Conservation (phyloP, 2,113 vertebrate species). For the Mastomys coucha region DNA sequence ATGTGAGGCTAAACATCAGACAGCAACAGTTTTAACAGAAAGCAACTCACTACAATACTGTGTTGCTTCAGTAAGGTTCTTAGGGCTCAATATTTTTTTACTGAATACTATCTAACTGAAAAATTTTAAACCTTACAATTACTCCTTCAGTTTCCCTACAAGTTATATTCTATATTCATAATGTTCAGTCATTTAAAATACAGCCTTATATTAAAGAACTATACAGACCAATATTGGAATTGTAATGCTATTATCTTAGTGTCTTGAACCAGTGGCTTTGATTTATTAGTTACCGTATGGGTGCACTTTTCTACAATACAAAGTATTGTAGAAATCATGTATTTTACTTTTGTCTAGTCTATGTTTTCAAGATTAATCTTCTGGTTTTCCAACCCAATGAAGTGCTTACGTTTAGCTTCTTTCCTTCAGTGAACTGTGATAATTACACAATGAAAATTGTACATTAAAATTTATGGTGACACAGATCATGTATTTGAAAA, state of each 20-base stretch:
- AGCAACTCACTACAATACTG: neutral
- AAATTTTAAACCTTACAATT: neutral
- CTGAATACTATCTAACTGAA: neutral
- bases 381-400: neutral
- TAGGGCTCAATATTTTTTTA: neutral
- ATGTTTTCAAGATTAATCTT: neutral
- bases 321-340: neutral
- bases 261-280: neutral
- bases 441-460: neutral
- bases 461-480: neutral
- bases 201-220: neutral
- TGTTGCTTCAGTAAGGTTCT: neutral
- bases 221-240: neutral
- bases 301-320: neutral
- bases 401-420: neutral
- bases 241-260: neutral
- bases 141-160: neutral
- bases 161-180: neutral
- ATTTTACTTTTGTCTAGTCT: neutral
- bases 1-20: neutral
- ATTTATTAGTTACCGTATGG: neutral
- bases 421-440: neutral
- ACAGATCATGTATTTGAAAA: neutral
- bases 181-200: neutral
- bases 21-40: neutral